These are phyloP conservation scores for Indri indri DNA, from an alignment of 2,113 vertebrate genomes.

Conservation along the genomic window DNA sequence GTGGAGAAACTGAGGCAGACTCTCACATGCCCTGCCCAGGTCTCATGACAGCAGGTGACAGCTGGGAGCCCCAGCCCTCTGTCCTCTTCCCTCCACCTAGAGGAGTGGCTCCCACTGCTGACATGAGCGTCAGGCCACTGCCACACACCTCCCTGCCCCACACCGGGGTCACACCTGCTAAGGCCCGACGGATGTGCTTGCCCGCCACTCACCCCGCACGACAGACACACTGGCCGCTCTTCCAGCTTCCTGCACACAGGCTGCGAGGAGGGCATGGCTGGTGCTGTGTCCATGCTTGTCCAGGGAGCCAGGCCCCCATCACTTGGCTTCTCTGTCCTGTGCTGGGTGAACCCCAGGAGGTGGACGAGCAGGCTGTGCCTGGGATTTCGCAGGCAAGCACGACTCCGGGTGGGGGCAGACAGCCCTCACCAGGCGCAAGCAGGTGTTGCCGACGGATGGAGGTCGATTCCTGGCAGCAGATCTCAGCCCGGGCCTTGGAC, in stretches of 20 bases:
- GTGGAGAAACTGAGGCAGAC: not conserved
- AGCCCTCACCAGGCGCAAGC: not conserved
- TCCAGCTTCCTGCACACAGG: not conserved
- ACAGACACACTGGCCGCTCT: not conserved
- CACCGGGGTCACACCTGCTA: not conserved
- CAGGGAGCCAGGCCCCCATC: too few species aligned
- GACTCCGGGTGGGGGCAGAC: not conserved
- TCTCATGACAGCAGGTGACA: not conserved
- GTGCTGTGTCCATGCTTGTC: not conserved
- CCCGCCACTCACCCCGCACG: not conserved
- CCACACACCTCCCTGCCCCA: not conserved
- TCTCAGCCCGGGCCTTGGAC: not conserved
- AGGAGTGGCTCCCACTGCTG: not conserved
- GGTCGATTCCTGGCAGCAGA: not conserved
- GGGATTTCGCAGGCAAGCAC: not conserved
- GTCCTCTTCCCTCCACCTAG: not conserved
- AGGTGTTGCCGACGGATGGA: not conserved
- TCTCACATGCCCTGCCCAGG: not conserved
- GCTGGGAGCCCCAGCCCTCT: not conserved
- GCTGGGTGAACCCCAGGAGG: too few species aligned
- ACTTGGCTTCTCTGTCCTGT: too few species aligned
- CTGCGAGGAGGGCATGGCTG: not conserved
- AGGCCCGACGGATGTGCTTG: not conserved
- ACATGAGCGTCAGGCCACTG: not conserved
- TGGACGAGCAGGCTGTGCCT: not conserved